Evolutionary conservation across 2,113 vertebrate genomes (phyloP).

Genomic region (Cephalopterus ornatus): DNA sequence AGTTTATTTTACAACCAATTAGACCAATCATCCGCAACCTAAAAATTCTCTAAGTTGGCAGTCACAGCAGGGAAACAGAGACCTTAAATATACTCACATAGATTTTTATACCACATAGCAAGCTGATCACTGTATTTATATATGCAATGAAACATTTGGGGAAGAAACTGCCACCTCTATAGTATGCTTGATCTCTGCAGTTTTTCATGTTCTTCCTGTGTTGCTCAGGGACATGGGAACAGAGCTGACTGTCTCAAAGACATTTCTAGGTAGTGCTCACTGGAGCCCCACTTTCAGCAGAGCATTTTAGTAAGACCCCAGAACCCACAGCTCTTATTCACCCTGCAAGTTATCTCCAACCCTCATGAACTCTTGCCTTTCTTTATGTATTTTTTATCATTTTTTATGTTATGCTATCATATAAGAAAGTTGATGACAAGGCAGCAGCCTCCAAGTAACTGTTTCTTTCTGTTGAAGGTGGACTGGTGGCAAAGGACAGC

Average conservation of each 20-base stretch:
- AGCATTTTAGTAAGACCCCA: neutral
- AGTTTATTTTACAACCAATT: slow-evolving; percentile 58
- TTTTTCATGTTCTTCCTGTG: neutral
- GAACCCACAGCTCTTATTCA: neutral
- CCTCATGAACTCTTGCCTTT: neutral
- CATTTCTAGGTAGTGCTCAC: neutral
- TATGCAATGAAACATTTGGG: neutral
- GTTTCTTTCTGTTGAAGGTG: neutral
- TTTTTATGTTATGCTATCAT: neutral
- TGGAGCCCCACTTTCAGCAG: neutral
- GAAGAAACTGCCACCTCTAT: neutral
- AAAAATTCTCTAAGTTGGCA: slow-evolving; percentile 33
- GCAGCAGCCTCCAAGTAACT: neutral
- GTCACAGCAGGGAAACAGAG: neutral
- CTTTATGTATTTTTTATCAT: neutral
- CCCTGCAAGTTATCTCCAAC: neutral
- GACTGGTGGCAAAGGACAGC: neutral
- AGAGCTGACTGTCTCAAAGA: neutral
- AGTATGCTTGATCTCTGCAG: neutral
- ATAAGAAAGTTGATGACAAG: neutral
- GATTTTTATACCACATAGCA: neutral
- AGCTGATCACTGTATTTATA: neutral
- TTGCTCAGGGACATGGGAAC: neutral
- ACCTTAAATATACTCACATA: neutral
- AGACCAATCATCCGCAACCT: slow-evolving; percentile 7